Evolutionary conservation across 2,888 invertebrate species (phyloP).

Genomic region (Dolomedes plantarius): DNA sequence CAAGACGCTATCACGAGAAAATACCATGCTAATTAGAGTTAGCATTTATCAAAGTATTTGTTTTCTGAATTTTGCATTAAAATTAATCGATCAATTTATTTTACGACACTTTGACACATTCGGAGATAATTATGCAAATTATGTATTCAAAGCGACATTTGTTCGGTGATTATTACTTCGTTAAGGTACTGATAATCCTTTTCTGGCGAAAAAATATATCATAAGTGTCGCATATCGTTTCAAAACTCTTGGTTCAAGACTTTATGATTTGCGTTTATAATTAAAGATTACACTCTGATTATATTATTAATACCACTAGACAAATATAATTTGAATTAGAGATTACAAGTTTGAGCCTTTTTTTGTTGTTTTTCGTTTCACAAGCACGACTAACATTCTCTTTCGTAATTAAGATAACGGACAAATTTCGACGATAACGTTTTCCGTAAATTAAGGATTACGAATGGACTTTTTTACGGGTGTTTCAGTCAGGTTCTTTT

Average conservation of each 20-base stretch:
- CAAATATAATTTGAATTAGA: not conserved
- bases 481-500: too few species aligned
- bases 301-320: not conserved
- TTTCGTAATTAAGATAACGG: not conserved
- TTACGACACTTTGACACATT: conserved; percentile 2
- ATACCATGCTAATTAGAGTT: not conserved
- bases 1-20: not conserved
- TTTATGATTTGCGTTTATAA: not conserved
- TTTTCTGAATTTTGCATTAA: not conserved
- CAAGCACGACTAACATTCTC: not conserved
- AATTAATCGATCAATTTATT: not conserved
- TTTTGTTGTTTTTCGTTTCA: not conserved
- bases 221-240: not conserved
- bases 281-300: not conserved
- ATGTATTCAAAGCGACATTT: conserved; percentile 2
- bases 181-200: not conserved
- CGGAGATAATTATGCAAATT: not conserved
- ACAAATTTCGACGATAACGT: too few species aligned
- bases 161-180: conserved; percentile 5
- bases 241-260: not conserved
- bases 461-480: too few species aligned
- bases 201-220: not conserved
- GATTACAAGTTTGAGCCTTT: not conserved
- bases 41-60: not conserved
- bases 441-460: too few species aligned